These are phyloP conservation scores for Callitettix versicolor DNA, from an alignment of 1,140 invertebrate genomes.

Conservation along the genomic window DNA sequence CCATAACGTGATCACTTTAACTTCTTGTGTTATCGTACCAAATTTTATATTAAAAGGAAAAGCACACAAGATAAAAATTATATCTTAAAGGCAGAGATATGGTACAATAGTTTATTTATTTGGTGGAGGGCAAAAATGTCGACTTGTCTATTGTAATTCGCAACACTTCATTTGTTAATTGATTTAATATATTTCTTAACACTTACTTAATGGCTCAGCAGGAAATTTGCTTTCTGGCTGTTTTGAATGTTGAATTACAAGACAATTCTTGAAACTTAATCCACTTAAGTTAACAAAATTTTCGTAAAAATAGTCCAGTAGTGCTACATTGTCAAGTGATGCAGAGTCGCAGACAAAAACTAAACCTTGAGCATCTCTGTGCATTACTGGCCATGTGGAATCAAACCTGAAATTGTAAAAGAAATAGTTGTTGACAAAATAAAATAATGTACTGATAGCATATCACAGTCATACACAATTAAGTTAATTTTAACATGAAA, in stretches of 20 bases:
- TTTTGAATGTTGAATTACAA: constrained; percentile 8
- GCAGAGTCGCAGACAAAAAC: constrained; percentile 61
- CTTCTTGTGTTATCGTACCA: too few species aligned
- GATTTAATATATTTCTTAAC: not conserved
- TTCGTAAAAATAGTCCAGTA: constrained; percentile 59
- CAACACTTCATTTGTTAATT: too few species aligned
- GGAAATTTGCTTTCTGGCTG: not conserved
- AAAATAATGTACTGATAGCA: too few species aligned
- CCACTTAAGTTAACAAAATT: constrained; percentile 49
- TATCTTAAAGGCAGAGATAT: too few species aligned
- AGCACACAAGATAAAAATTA: too few species aligned
- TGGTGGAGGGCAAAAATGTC: too few species aligned
- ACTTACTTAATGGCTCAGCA: constrained; percentile 7
- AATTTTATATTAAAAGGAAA: too few species aligned
- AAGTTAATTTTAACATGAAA: too few species aligned
- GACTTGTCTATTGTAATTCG: too few species aligned
- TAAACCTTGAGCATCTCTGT: constrained; percentile 55
- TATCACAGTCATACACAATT: too few species aligned
- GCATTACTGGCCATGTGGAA: constrained; percentile 65
- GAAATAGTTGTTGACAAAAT: constrained; percentile 16
- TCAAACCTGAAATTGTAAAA: constrained; percentile 47
- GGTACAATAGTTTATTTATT: too few species aligned
- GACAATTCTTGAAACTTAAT: constrained; percentile 14
- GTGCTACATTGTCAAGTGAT: constrained; percentile 42
- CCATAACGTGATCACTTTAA: too few species aligned